A percentile compares a stretch with the other conserved stretches of the same genome.
phyloP scores from a whole-genome alignment of 37 sponge, comb jelly and placozoan species.

The Halisarca cf. caerulea region DNA sequence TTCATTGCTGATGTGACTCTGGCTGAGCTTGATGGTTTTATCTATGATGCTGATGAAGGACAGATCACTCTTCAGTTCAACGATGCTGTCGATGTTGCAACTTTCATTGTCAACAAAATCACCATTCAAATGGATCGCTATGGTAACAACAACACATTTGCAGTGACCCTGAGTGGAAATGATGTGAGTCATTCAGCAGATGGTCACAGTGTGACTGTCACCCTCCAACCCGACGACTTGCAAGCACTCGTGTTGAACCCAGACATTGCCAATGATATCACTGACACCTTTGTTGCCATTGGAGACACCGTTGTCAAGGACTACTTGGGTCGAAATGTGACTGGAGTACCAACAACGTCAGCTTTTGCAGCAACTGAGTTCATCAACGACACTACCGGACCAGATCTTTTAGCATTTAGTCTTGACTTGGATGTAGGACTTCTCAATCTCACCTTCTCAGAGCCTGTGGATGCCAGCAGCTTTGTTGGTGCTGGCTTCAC shows the following conservation, averaged over 20 bases:
- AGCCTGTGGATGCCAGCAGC: conserved; percentile 68
- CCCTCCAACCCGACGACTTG: conserved; percentile 51
- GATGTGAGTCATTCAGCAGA: conserved; percentile 37
- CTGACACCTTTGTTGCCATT: conserved; percentile 67
- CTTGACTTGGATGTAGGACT: conserved; percentile 75
- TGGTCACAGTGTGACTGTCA: conserved; percentile 47
- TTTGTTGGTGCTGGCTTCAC: conserved; percentile 55
- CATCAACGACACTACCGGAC: conserved; percentile 57
- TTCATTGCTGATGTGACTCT: conserved; percentile 59
- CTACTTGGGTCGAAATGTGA: conserved; percentile 62
- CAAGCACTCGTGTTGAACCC: conserved; percentile 29
- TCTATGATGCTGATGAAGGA: conserved; percentile 68
- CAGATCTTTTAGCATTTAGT: conserved; percentile 43
- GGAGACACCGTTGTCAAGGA: conserved; percentile 50
- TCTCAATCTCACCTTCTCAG: conserved; percentile 80
- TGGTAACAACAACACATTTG: not conserved
- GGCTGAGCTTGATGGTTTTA: conserved; percentile 51
- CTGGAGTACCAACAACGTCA: not conserved
- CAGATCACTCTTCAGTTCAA: conserved; percentile 67
- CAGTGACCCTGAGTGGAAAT: conserved; percentile 43
- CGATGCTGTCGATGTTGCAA: conserved; percentile 51
- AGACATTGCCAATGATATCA: conserved; percentile 54
- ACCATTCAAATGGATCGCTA: conserved; percentile 57
- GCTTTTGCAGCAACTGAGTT: conserved; percentile 40
- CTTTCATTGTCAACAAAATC: conserved; percentile 43